Evolutionary conservation across 2,888 invertebrate genomes (phyloP).

Genomic region (Limulus polyphemus): DNA sequence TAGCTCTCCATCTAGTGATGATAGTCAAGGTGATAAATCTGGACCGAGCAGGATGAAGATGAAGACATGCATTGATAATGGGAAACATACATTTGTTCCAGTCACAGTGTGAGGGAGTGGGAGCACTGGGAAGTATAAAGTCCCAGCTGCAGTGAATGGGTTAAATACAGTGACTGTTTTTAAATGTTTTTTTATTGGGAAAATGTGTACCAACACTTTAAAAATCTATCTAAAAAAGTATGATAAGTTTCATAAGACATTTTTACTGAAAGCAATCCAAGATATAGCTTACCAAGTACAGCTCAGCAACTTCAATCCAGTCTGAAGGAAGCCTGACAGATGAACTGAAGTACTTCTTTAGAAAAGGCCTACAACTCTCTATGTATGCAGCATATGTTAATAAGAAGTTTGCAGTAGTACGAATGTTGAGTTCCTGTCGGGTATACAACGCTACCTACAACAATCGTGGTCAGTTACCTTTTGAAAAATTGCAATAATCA

Average conservation of each 20-base stretch:
- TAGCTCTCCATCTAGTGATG: too few relatives aligned
- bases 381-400: constrained; percentile 36
- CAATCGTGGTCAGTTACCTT: too few relatives aligned
- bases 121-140: too few relatives aligned
- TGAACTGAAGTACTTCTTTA: constrained; percentile 37
- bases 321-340: constrained; percentile 39
- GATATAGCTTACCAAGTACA: constrained; percentile 33
- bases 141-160: too few relatives aligned
- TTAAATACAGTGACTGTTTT: too few relatives aligned
- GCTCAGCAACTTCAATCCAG: constrained; percentile 41
- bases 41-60: too few relatives aligned
- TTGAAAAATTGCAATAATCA: background rate
- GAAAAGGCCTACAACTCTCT: constrained; percentile 34
- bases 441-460: constrained; percentile 39
- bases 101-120: too few relatives aligned
- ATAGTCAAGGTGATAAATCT: too few relatives aligned
- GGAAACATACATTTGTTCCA: too few relatives aligned
- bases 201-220: background rate
- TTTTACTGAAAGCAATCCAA: constrained; percentile 20
- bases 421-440: constrained; percentile 39
- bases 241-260: background rate
- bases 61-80: too few relatives aligned
- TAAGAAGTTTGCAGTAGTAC: constrained; percentile 39
- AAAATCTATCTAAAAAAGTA: background rate
- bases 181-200: too few relatives aligned